Evolutionary conservation across 2,113 vertebrate species (phyloP).

Genomic region (Corythoichthys haematopterus): DNA sequence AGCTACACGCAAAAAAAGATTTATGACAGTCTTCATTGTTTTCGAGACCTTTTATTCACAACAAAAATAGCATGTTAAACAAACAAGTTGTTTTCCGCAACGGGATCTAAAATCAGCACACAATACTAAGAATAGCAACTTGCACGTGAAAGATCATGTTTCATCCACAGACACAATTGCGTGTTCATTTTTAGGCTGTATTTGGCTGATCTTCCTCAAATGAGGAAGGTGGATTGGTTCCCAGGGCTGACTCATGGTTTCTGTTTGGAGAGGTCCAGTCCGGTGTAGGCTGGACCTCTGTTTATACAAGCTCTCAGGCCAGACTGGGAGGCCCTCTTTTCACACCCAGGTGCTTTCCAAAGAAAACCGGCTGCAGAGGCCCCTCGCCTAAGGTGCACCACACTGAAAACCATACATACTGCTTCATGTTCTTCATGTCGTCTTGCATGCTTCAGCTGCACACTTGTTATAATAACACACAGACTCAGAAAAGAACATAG

Average conservation of each 20-base stretch:
- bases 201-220: slow-evolving; percentile 58
- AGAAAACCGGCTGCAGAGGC: slow-evolving; percentile 67
- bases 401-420: slow-evolving; percentile 59
- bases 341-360: slow-evolving; percentile 73
- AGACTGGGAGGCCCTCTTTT: slow-evolving; percentile 72
- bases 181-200: slow-evolving; percentile 49
- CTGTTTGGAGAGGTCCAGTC: slow-evolving; percentile 67
- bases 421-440: slow-evolving; percentile 43
- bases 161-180: slow-evolving; percentile 28
- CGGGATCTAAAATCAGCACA: not conserved
- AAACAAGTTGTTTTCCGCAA: slow-evolving; percentile 4
- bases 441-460: slow-evolving; percentile 34
- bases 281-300: slow-evolving; percentile 48
- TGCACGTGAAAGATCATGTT: not conserved
- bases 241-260: slow-evolving; percentile 71
- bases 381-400: slow-evolving; percentile 53
- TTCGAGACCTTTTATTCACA: not conserved
- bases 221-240: slow-evolving; percentile 58
- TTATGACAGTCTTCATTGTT: slow-evolving; percentile 7
- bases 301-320: slow-evolving; percentile 68
- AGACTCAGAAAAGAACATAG: slow-evolving; percentile 18
- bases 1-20: slow-evolving; percentile 4
- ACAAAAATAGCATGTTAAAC: slow-evolving; percentile 2
- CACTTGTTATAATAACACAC: slow-evolving; percentile 33
- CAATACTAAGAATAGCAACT: not conserved